Evolutionary conservation across 2,888 invertebrate genomes (phyloP), one percentile per base, ranked within the genome.

Genomic region (Andricus quercusramuli): DNA sequence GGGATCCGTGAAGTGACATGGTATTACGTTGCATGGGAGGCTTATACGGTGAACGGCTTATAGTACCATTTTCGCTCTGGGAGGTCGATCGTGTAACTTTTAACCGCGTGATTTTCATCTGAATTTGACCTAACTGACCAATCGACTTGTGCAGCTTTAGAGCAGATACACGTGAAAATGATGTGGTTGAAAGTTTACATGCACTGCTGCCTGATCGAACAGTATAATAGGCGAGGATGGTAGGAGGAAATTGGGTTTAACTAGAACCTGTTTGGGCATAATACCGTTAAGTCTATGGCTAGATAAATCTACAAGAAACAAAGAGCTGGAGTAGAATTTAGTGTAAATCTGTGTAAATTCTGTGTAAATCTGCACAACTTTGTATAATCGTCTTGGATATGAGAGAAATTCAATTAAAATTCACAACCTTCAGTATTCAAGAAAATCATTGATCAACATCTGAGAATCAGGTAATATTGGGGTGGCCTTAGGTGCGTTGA

Each of bases 31-130:
- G 56, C 32, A 37, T 56, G 37, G 5, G 15, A 67, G 15, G 9
- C 13, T 44, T 22, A 22, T 22, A 41, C 41, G 15, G n/a, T 47
- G 25, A 20, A 47, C 47, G 47, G 68, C 25, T 68, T 68, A 68
- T 47, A 47, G 47, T 15, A 17, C 41, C 41, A 47, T 68, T 68
- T 68, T 47, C 41, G 47, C 47, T 68, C 29, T 17, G 17, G 25
- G 3, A 47, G 17, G 47, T 68, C 25, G 47, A 68, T 47, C 25
- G 41, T 22, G 68, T 44, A 47, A 68, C 68, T 47, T 68, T 68
- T 44, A 68, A 47, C 47, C 47, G 41, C 68, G 22, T 25, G 20
- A 68, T 68, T 68, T 41, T 68, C 47, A 44, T 41, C 25, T 25
- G 9, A 25, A 47, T 25, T 47, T 47, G 6, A 68, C 22, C 22